phyloP scores from a whole-genome alignment of 2,113 vertebrate species.

The Synchiropus splendidus region DNA sequence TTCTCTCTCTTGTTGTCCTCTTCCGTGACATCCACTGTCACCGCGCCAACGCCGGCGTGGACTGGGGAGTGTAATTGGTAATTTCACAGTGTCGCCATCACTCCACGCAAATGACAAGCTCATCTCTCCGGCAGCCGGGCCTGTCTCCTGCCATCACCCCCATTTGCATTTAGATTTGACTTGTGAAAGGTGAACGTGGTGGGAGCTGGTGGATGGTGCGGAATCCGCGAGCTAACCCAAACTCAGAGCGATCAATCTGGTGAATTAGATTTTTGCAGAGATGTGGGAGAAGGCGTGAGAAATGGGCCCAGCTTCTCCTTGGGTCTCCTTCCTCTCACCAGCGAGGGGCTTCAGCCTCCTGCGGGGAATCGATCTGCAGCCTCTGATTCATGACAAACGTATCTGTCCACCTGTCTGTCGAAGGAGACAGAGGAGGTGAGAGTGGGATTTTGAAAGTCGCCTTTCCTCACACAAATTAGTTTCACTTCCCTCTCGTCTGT shows the following conservation, averaged over 20 bases:
- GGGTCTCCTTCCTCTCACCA: slow-evolving; percentile 13
- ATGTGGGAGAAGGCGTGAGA: slow-evolving; percentile 2
- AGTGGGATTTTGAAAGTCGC: too few species aligned
- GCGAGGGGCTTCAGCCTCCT: slow-evolving; percentile 16
- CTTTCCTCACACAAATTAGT: too few species aligned
- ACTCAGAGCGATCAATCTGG: background rate
- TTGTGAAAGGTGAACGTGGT: slow-evolving; percentile 36
- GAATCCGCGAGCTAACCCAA: too few species aligned
- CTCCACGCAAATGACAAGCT: slow-evolving; percentile 69
- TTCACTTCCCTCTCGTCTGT: too few species aligned
- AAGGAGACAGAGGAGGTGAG: slow-evolving; percentile 28
- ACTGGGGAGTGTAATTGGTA: slow-evolving; percentile 75
- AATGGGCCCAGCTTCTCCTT: slow-evolving; percentile 18
- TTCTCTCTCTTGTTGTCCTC: slow-evolving; percentile 5
- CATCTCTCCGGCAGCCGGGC: slow-evolving; percentile 56
- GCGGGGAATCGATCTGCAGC: slow-evolving; percentile 36
- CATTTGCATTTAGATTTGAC: slow-evolving; percentile 67
- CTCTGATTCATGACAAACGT: slow-evolving; percentile 20
- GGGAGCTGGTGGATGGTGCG: slow-evolving; percentile 1
- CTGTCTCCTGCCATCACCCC: slow-evolving; percentile 51
- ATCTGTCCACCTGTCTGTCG: slow-evolving; percentile 30
- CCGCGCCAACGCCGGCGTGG: too few species aligned
- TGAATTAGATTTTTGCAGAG: background rate
- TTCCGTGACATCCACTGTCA: slow-evolving; percentile 3
- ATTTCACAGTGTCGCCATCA: slow-evolving; percentile 61